These are phyloP conservation scores for Ypsolopha scabrella DNA, from an alignment of 2,888 invertebrate genomes.

Conservation along the genomic window DNA sequence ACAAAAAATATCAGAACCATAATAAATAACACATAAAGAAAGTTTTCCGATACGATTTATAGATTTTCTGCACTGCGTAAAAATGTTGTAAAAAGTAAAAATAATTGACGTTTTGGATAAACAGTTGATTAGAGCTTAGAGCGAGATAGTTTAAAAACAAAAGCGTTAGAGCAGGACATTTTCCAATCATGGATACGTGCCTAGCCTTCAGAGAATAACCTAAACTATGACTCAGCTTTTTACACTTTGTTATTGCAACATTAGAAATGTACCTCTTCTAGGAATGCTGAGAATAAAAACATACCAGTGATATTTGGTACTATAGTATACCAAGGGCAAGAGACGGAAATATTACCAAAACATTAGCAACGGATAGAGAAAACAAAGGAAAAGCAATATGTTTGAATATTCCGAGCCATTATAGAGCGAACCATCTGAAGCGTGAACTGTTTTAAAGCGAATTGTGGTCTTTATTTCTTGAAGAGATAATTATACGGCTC, in stretches of 20 bases:
- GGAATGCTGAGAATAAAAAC: neutral
- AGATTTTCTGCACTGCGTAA: too few relatives aligned
- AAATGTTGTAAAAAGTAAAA: too few relatives aligned
- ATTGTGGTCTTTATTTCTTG: constrained; percentile 1
- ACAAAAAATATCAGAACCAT: too few relatives aligned
- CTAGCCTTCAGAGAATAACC: constrained; percentile 44
- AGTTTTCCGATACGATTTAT: too few relatives aligned
- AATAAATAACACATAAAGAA: too few relatives aligned
- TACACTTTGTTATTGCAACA: constrained; percentile 24
- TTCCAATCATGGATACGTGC: constrained; percentile 4
- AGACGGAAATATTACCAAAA: neutral
- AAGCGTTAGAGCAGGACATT: too few relatives aligned
- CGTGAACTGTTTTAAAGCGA: constrained; percentile 1
- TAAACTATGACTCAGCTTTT: constrained; percentile 42
- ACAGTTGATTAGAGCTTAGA: too few relatives aligned
- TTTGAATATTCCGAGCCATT: neutral
- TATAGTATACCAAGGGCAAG: neutral
- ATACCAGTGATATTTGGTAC: neutral
- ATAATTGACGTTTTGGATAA: too few relatives aligned
- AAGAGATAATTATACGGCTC: constrained; percentile 3
- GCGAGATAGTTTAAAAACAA: too few relatives aligned
- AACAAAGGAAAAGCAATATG: constrained; percentile 1
- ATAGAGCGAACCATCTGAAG: constrained; percentile 19
- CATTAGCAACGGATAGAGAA: neutral
- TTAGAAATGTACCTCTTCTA: constrained; percentile 9